These are phyloP conservation scores for Drosophila mayri DNA, from an alignment of 1,140 invertebrate species.

Conservation along the genomic window DNA sequence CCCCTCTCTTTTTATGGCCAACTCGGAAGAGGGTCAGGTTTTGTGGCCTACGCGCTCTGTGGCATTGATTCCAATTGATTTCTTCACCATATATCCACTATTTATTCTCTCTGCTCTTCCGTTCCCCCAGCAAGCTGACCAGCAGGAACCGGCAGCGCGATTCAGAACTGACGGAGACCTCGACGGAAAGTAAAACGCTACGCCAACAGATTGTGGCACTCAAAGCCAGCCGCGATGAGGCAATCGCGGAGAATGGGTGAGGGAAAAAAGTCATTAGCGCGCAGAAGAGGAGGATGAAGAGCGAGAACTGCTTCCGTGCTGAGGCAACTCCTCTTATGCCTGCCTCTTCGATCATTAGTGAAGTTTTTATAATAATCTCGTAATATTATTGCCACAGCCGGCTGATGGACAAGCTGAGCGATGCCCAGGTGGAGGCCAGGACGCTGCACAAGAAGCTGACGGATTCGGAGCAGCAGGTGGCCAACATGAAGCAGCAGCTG, in stretches of 20 bases:
- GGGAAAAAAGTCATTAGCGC: constrained; percentile 47
- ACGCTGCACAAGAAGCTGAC: constrained; percentile 86
- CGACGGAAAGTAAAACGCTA: constrained; percentile 77
- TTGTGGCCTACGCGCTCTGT: constrained; percentile 13
- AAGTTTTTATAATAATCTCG: constrained; percentile 40
- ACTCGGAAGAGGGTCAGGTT: constrained; percentile 45
- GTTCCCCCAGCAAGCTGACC: constrained; percentile 60
- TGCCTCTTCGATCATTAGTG: constrained; percentile 37
- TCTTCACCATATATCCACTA: neutral
- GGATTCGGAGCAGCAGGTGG: constrained; percentile 86
- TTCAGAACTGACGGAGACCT: constrained; percentile 72
- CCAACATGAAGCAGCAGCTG: constrained; percentile 88
- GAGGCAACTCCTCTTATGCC: constrained; percentile 12
- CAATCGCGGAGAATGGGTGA: constrained; percentile 82
- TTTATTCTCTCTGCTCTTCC: constrained; percentile 9
- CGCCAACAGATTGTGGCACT: constrained; percentile 77
- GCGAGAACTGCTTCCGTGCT: constrained; percentile 52
- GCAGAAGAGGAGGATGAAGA: constrained; percentile 18
- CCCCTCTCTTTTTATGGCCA: constrained; percentile 32
- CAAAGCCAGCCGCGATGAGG: constrained; percentile 77
- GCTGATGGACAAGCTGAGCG: constrained; percentile 68
- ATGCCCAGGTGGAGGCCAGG: constrained; percentile 85
- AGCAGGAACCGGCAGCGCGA: constrained; percentile 72
- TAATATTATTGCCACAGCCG: constrained; percentile 44
- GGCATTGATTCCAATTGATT: constrained; percentile 38